phyloP scores from a whole-genome alignment of 1,140 invertebrate species.

The Pristionchus pacificus region DNA sequence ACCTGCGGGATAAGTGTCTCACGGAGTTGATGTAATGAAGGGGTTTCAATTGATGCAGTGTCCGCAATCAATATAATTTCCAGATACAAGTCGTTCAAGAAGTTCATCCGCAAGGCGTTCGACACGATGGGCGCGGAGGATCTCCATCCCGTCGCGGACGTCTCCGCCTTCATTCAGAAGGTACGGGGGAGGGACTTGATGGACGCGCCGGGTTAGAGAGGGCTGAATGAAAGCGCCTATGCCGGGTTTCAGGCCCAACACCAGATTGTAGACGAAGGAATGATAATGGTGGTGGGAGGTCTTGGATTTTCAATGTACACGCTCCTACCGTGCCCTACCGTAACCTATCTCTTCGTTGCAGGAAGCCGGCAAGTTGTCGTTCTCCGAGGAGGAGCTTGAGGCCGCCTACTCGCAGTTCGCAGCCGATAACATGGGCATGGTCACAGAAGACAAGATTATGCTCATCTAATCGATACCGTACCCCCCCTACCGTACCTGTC shows the following conservation, averaged over 20 bases:
- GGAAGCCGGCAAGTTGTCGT: constrained; percentile 37
- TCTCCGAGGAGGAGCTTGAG: constrained; percentile 44
- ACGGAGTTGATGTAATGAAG: too few relatives aligned
- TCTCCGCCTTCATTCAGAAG: constrained; percentile 24
- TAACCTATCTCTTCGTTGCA: too few relatives aligned
- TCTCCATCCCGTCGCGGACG: constrained; percentile 22
- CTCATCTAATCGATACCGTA: constrained; percentile 18
- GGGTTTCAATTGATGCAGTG: too few relatives aligned
- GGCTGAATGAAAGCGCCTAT: too few relatives aligned
- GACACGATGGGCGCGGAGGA: constrained; percentile 41
- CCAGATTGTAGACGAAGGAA: too few relatives aligned
- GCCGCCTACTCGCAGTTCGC: constrained; percentile 47
- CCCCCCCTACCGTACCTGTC: not conserved
- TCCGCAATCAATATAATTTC: constrained; percentile 47
- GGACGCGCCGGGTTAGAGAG: too few relatives aligned
- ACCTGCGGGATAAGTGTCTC: too few relatives aligned
- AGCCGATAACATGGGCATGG: constrained; percentile 48
- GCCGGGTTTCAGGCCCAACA: too few relatives aligned
- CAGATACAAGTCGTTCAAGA: constrained; percentile 51
- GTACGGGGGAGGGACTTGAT: too few relatives aligned
- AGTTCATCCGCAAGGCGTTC: constrained; percentile 49
- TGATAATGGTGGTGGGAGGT: too few relatives aligned
- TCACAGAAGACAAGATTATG: constrained; percentile 46
- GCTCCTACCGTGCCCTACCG: too few relatives aligned
- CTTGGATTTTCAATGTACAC: not conserved